Conservation (phyloP, 2,888 invertebrate species). For the Acleris literana region DNA sequence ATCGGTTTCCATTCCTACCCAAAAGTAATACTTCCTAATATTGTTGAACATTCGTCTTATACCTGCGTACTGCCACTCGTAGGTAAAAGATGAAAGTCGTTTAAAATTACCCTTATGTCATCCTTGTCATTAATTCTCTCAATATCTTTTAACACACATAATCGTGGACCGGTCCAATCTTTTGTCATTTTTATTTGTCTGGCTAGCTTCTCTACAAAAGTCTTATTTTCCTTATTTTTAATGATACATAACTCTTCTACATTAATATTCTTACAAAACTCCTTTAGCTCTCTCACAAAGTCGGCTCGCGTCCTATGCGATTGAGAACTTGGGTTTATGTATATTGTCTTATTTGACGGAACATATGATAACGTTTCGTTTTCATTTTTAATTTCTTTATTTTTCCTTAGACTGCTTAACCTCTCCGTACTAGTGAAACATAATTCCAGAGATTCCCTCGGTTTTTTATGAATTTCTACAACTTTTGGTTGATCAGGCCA, state of each 20-base stretch:
- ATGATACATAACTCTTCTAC: conserved; percentile 1
- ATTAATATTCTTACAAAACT: conserved; percentile 10
- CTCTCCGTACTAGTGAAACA: conserved; percentile 8
- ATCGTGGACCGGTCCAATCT: conserved; percentile 9
- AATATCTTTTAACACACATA: conserved; percentile 12
- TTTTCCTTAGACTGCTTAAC: conserved; percentile 11
- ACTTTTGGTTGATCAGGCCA: conserved; percentile 37
- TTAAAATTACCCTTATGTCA: conserved; percentile 23
- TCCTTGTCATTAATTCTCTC: conserved; percentile 10
- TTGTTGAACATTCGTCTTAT: conserved; percentile 32
- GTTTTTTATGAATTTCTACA: conserved; percentile 34
- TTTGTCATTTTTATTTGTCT: background rate
- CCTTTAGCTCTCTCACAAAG: conserved; percentile 11
- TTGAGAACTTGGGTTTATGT: conserved; percentile 17
- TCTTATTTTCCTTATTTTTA: conserved; percentile 8
- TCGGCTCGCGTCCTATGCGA: conserved; percentile 16
- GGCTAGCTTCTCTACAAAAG: conserved; percentile 6
- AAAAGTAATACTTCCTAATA: conserved; percentile 28
- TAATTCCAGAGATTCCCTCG: conserved; percentile 31
- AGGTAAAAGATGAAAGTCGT: conserved; percentile 34
- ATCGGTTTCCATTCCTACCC: conserved; percentile 36
- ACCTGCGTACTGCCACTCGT: conserved; percentile 36
- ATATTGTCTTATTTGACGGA: conserved; percentile 11
- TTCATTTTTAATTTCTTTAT: conserved; percentile 11
- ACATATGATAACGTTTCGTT: conserved; percentile 23